Conservation (phyloP, 2,797 vertebrate species). For the Chloroceryle inda region DNA sequence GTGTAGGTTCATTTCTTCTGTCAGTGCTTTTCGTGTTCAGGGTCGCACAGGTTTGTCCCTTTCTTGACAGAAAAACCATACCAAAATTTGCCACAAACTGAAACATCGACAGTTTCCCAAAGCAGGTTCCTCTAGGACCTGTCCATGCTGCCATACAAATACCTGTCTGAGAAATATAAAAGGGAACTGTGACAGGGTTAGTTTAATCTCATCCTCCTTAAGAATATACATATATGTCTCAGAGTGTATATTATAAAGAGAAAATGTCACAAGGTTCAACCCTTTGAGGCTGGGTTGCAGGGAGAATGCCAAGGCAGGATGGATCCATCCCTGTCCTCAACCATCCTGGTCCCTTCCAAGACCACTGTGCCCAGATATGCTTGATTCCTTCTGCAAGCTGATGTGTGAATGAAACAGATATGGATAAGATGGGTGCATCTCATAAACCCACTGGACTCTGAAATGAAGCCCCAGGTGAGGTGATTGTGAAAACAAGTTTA, state of each 20-base stretch:
- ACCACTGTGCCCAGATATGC: neutral
- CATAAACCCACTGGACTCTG: neutral
- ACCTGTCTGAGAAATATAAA: neutral
- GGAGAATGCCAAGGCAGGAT: neutral
- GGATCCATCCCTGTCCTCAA: neutral
- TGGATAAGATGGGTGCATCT: neutral
- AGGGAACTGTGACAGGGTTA: neutral
- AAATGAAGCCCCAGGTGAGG: neutral
- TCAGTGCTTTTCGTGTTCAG: neutral
- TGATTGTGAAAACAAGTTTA: neutral
- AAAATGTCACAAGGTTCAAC: neutral
- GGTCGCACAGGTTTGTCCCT: neutral
- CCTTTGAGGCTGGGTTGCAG: neutral
- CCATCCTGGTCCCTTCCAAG: accelerated
- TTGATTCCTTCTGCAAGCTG: neutral
- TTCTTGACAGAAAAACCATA: neutral
- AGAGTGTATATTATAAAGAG: neutral
- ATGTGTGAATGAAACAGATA: neutral
- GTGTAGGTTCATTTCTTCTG: neutral
- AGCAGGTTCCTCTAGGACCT: neutral
- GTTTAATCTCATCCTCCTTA: neutral
- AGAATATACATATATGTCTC: neutral
- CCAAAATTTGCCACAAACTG: neutral
- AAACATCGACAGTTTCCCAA: neutral
- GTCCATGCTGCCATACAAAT: neutral